These are phyloP conservation scores for Spongilla lacustris DNA, from an alignment of 37 sponge, comb jelly and placozoan genomes.

Conservation along the genomic window DNA sequence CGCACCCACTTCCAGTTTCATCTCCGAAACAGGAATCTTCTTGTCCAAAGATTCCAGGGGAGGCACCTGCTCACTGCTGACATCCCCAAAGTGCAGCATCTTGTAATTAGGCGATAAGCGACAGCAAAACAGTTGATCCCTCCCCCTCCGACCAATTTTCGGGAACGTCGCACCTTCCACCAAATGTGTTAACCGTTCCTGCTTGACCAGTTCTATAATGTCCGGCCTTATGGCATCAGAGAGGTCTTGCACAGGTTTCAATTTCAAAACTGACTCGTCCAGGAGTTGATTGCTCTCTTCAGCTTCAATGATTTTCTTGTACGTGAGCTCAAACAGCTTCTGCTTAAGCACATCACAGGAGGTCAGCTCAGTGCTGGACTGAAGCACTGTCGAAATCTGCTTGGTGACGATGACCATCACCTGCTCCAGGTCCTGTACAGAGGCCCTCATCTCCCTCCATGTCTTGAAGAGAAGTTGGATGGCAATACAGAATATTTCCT, in stretches of 20 bases:
- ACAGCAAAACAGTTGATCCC: slow-evolving; percentile 80
- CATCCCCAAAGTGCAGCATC: slow-evolving; percentile 87
- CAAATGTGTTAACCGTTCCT: slow-evolving; percentile 78
- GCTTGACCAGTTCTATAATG: slow-evolving; percentile 57
- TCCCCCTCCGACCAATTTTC: slow-evolving; percentile 16
- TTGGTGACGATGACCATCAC: slow-evolving; percentile 90
- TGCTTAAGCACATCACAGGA: slow-evolving; percentile 55
- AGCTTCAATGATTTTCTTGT: slow-evolving; percentile 70
- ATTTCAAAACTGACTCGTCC: slow-evolving; percentile 74
- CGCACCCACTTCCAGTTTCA: slow-evolving; percentile 75
- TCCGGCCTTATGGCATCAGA: slow-evolving; percentile 61
- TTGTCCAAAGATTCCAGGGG: slow-evolving; percentile 74
- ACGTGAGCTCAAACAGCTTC: slow-evolving; percentile 75
- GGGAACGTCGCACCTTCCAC: slow-evolving; percentile 83
- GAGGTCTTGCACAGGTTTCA: slow-evolving; percentile 79
- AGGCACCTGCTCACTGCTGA: slow-evolving; percentile 50
- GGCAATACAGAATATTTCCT: slow-evolving; percentile 85
- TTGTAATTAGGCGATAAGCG: slow-evolving; percentile 91
- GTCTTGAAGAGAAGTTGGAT: slow-evolving; percentile 95
- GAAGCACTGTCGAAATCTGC: slow-evolving; percentile 83
- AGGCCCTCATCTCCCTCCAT: slow-evolving; percentile 98
- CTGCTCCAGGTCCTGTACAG: slow-evolving; percentile 87
- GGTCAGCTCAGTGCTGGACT: slow-evolving; percentile 40
- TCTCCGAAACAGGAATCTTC: slow-evolving; percentile 87
- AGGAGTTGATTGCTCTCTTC: slow-evolving; percentile 75